These are phyloP conservation scores for Chascanopsetta lugubris DNA, from an alignment of 2,113 vertebrate species.

Conservation along the genomic window DNA sequence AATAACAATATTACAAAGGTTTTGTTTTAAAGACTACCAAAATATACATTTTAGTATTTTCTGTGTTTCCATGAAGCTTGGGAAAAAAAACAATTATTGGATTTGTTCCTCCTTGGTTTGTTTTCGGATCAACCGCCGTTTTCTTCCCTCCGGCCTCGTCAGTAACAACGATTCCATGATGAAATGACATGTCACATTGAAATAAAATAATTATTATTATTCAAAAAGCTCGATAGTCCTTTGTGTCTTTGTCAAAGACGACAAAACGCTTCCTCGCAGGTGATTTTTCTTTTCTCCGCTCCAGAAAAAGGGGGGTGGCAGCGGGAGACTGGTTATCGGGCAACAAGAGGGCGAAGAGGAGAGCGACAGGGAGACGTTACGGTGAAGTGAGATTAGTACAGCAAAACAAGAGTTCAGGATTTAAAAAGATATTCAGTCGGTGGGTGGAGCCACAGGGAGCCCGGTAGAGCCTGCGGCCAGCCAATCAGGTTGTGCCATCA, in stretches of 20 bases:
- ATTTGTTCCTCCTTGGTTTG: slow-evolving; percentile 74
- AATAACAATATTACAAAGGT: slow-evolving; percentile 84
- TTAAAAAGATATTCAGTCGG: slow-evolving; percentile 85
- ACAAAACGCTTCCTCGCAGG: slow-evolving; percentile 67
- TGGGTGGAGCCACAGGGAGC: slow-evolving; percentile 81
- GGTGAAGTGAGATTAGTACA: slow-evolving; percentile 86
- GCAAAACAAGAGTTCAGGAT: slow-evolving; percentile 75
- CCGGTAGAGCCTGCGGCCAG: slow-evolving; percentile 72
- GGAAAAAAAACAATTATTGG: slow-evolving; percentile 68
- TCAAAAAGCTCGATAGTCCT: slow-evolving; percentile 72
- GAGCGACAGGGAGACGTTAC: slow-evolving; percentile 47
- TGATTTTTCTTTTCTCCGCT: slow-evolving; percentile 48
- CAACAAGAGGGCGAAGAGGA: slow-evolving; percentile 59
- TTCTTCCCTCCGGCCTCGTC: slow-evolving; percentile 56
- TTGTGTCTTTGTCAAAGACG: slow-evolving; percentile 61
- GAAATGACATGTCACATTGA: slow-evolving; percentile 63
- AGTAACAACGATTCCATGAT: slow-evolving; percentile 69
- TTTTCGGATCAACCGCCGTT: slow-evolving; percentile 71
- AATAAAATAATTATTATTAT: slow-evolving; percentile 67
- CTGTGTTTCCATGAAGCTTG: slow-evolving; percentile 79
- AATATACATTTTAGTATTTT: slow-evolving; percentile 89
- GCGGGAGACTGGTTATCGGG: slow-evolving; percentile 59
- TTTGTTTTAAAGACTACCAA: slow-evolving; percentile 88
- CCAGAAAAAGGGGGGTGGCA: slow-evolving; percentile 70
- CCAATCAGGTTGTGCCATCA: slow-evolving; percentile 83